Base-by-base conservation (phyloP, 2,797 vertebrate genomes). In the Myripristis murdjan region DNA sequence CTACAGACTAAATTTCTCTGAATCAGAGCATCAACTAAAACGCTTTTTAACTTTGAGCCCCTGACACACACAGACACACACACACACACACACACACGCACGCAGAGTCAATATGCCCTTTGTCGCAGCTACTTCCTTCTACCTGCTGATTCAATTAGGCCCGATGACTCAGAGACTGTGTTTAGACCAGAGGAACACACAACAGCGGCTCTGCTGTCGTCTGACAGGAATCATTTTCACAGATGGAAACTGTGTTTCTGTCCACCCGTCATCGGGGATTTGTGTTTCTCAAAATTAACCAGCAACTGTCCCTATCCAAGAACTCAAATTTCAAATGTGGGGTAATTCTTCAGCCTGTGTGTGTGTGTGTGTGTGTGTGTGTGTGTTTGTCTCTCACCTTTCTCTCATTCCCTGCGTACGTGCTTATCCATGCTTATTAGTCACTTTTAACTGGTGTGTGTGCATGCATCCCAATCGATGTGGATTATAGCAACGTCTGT, bases 81-180 rank as follows among this genome's bases (percentile, higher is more conserved):
- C n/a, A n/a, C n/a, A n/a, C n/a, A n/a, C n/a, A n/a, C n/a, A n/a
- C n/a, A n/a, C n/a, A n/a, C n/a, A 35, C 60, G 71, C 73, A 31
- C 60, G 55, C 62, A 22, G 53, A 69, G 80, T 81, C 79, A 64
- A 77, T 83, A 37, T 35, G 61, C 43, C 75, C 75, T 67, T 48
- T 55, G 78, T 70, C 74, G 80, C 70, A 77, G 75, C 76, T 75
- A 68, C 55, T 78, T 90, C 70, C 79, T 54, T 77, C 73, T 47
- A 65, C 77, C 84, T 79, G 75, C 77, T 81, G 82, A 87, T 86
- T 88, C 66, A 83, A 72, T 89, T 85, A 85, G 67, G 55, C 79
- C 82, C 70, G 67, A 81, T 87, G 75, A 85, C 53, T 77, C 86
- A 54, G 51, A 70, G 71, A 49, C 60, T 74, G 56, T 74, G 70